Evolutionary conservation across 2,797 vertebrate genomes (phyloP), one percentile per base, ranked within the genome.

Genomic region (Hozukius guyotensis): DNA sequence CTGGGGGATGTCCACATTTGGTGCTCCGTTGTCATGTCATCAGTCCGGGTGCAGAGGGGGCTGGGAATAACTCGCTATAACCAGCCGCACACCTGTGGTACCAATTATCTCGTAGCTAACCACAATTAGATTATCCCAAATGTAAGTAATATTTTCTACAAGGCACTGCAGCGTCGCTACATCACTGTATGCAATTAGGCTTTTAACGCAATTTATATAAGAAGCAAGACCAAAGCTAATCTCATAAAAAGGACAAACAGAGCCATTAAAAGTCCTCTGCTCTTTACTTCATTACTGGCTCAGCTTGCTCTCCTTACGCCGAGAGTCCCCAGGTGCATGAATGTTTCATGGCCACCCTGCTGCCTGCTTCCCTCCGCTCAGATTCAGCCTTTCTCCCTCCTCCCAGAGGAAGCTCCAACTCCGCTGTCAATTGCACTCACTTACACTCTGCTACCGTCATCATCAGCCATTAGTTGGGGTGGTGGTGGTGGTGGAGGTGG

Each of bases 271-370:
- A 92, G 83, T 92, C 80, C 73, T 86, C 77, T 82, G 84, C 82
- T 88, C 72, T 88, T 90, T 89, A 82, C 87, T 94, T 92, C 81
- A 91, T 93, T 91, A 90, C 75, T 73, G 91, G 82, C 92, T 90
- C 85, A 76, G 91, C 89, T 88, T 85, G 88, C 80, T 84, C 87
- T 86, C 78, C 86, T 91, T 91, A 87, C 90, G 88, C 89, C 89
- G 92, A 93, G 88, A 87, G 88, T 95, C 94, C 88, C 94, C 89
- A 92, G 92, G 92, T 92, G 89, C 91, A 92, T 93, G 87, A 94
- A 94, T 93, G 90, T 95, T 94, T 94, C 93, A 93, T 93, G 90
- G 90, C 88, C 87, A 87, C 92, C 90, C 85, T 89, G 87, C 89
- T 91, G 86, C 82, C 86, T 81, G 72, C 82, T 82, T 81, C 81